Percentiles rank a stretch among this genome's conserved stretches.
Evolutionary conservation across 1,140 invertebrate genomes (phyloP).

Genomic region (Philotrypesis tridentata): DNA sequence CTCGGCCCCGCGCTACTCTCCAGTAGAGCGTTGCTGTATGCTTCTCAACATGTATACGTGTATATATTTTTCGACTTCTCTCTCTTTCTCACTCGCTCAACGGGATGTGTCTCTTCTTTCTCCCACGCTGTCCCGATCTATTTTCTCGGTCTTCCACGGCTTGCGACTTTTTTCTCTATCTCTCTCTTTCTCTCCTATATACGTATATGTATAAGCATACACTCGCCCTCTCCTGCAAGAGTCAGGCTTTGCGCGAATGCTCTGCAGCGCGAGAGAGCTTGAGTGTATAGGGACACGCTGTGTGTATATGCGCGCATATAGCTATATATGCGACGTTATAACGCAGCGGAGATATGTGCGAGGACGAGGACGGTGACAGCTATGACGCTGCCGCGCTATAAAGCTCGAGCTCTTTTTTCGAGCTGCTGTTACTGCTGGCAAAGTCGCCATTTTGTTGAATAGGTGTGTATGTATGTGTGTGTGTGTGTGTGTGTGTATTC

Average conservation of each 20-base stretch:
- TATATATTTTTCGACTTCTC: conserved; percentile 22
- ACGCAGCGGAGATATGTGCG: background rate
- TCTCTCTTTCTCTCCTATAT: background rate
- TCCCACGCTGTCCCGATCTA: conserved; percentile 46
- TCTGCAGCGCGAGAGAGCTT: background rate
- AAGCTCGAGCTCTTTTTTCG: conserved; percentile 1
- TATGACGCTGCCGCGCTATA: background rate
- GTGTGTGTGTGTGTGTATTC: no score
- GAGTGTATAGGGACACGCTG: background rate
- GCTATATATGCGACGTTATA: background rate
- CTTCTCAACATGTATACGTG: background rate
- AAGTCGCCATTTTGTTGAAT: background rate
- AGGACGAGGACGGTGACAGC: background rate
- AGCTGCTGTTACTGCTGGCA: background rate
- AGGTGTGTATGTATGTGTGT: no score
- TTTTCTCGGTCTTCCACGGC: conserved; percentile 38
- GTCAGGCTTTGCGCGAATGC: background rate
- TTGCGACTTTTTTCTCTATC: conserved; percentile 20
- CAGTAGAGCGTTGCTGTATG: background rate
- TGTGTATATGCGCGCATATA: background rate
- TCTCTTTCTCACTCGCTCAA: conserved; percentile 17
- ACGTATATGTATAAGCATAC: no score
- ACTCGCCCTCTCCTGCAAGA: background rate
- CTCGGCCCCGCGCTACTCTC: background rate
- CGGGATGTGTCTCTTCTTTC: conserved; percentile 46